These are phyloP conservation scores for Miltochrista miniata DNA, from an alignment of 2,888 invertebrate species.

Conservation along the genomic window DNA sequence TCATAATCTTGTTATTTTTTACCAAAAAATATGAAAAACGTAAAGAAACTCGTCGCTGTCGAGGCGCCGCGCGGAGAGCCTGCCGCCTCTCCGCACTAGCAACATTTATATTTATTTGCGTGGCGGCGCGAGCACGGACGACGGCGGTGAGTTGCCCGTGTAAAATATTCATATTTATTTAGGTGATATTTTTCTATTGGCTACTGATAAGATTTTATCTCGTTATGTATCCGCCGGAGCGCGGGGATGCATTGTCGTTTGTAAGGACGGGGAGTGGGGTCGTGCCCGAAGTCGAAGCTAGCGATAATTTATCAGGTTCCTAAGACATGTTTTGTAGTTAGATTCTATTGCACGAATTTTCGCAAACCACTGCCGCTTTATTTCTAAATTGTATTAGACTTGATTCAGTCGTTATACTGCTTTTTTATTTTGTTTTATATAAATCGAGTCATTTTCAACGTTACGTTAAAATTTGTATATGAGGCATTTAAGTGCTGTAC, in stretches of 20 bases:
- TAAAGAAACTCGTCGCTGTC: conserved; percentile 44
- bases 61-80: conserved; percentile 22
- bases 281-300: conserved; percentile 75
- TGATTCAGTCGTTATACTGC: conserved; percentile 65
- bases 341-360: conserved; percentile 82
- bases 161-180: conserved; percentile 80
- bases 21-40: conserved; percentile 68
- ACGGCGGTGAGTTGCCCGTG: conserved; percentile 53
- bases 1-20: conserved; percentile 76
- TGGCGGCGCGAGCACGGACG: conserved; percentile 45
- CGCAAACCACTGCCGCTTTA: conserved; percentile 82
- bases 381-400: conserved; percentile 69
- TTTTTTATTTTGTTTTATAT: conserved; percentile 63
- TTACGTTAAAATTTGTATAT: conserved; percentile 78
- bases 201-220: conserved; percentile 81
- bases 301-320: conserved; percentile 84
- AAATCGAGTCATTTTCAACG: conserved; percentile 69
- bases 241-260: conserved; percentile 64
- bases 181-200: conserved; percentile 84
- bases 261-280: conserved; percentile 52
- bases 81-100: conserved; percentile 28
- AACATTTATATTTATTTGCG: conserved; percentile 52
- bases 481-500: conserved; percentile 81
- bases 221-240: conserved; percentile 70
- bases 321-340: conserved; percentile 82